Evolutionary conservation across 2,113 vertebrate species (phyloP).

Genomic region (Orycteropus afer): DNA sequence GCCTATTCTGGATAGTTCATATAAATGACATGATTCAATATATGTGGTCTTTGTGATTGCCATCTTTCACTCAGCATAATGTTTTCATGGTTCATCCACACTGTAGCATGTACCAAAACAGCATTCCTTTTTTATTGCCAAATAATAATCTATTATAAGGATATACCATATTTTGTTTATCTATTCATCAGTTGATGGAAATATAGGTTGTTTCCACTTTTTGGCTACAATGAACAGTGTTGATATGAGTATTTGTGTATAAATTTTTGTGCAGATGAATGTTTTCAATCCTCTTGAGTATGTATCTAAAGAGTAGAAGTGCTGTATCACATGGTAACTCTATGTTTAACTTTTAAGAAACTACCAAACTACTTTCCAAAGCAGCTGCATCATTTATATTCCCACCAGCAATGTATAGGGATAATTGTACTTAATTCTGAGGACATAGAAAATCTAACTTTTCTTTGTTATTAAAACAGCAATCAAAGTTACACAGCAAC

Average conservation of each 20-base stretch:
- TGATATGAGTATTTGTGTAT: not conserved
- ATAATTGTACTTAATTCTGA: not conserved
- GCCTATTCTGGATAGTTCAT: not conserved
- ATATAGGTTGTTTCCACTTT: not conserved
- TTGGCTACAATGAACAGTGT: not conserved
- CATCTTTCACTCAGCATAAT: not conserved
- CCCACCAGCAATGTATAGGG: not conserved
- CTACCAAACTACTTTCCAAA: conserved; percentile 46
- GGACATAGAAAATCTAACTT: conserved; percentile 29
- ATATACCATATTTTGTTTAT: no score
- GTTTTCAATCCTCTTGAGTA: conserved; percentile 19
- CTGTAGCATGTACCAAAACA: not conserved
- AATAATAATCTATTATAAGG: not conserved
- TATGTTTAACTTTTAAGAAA: conserved; percentile 41
- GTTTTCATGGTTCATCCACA: not conserved
- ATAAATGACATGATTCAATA: not conserved
- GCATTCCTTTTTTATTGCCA: not conserved
- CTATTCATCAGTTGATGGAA: not conserved
- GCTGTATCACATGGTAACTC: not conserved
- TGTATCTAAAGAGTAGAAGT: not conserved
- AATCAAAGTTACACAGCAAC: no score
- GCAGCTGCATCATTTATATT: conserved; percentile 14
- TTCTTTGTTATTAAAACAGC: no score
- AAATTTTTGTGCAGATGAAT: not conserved
- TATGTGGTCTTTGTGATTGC: not conserved